Evolutionary conservation across 1,140 invertebrate species (phyloP), one percentile per base, ranked within the genome.

Genomic region (Apocrypta bakeri): DNA sequence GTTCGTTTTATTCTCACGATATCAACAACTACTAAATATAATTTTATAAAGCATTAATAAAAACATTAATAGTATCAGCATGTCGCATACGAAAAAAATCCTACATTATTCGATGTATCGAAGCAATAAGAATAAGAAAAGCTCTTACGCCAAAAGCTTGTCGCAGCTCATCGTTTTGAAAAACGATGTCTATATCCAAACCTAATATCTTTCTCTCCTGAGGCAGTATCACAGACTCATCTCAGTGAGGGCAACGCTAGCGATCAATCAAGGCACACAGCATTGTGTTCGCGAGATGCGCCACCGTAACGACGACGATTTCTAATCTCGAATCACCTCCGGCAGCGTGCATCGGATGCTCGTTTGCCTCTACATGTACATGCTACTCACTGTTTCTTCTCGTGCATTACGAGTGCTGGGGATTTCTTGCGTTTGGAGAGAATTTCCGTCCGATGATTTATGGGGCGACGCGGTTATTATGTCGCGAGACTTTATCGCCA

Each of bases 121-220:
- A 14, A 9, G 40, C 40, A 42, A 42, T 42, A 42, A n/a, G n/a
- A n/a, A 21, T 17, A 56, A 56, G 17, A 42, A 21, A 2, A 56
- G 14, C 48, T 7, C 21, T 56, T n/a, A n/a, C 48, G 48, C n/a
- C n/a, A 56, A 56, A 56, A 1, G 17, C 48, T 56, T 56, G 17
- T 74, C 72, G 25, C 12, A 61, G 25, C 40, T 24, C 27, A 27
- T 48, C 63, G 42, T 73, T 42, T 42, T 48, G 17, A 69, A 71
- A 56, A 79, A 79, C 48, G 48, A 80, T 21, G 48, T 80, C 48
- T 80, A 71, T 24, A 63, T 80, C 48, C 29, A 40, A 25, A 29
- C 3, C 12, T 31, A 12, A 12, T 11, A 69, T 69, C 25, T 12
- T n/a, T n/a, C n/a, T 7, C 25, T 2, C 29, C 6, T 7, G 68